Conservation (phyloP, 2,113 vertebrate genomes). For the Tamias sibiricus region DNA sequence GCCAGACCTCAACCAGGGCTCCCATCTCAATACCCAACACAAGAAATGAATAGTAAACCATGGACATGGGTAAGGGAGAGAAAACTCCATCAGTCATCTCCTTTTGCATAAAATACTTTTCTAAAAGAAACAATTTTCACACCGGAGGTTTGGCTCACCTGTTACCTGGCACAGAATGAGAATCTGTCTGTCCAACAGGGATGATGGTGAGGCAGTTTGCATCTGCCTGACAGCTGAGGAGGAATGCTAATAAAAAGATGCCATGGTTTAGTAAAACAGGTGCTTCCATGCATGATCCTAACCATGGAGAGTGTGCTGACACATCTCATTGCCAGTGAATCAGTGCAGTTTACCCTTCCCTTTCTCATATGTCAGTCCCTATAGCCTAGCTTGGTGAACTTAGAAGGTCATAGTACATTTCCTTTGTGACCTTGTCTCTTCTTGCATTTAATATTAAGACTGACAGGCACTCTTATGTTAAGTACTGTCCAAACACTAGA, state of each 20-base stretch:
- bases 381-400: background rate
- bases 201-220: background rate
- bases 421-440: slow-evolving; percentile 3
- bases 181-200: background rate
- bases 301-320: background rate
- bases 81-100: background rate
- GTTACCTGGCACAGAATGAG: background rate
- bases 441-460: background rate
- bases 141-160: background rate
- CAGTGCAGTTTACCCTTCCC: background rate
- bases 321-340: background rate
- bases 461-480: background rate
- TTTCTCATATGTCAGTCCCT: background rate
- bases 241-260: background rate
- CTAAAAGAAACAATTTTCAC: background rate
- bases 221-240: background rate
- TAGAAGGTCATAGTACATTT: background rate
- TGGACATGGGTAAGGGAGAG: background rate
- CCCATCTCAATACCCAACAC: background rate
- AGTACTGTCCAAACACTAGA: background rate
- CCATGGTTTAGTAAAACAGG: background rate
- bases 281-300: background rate
- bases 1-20: background rate
- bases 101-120: background rate
- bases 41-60: background rate